These are phyloP conservation scores for Coccyzus lansbergi DNA, from an alignment of 2,797 vertebrate genomes.

Conservation along the genomic window DNA sequence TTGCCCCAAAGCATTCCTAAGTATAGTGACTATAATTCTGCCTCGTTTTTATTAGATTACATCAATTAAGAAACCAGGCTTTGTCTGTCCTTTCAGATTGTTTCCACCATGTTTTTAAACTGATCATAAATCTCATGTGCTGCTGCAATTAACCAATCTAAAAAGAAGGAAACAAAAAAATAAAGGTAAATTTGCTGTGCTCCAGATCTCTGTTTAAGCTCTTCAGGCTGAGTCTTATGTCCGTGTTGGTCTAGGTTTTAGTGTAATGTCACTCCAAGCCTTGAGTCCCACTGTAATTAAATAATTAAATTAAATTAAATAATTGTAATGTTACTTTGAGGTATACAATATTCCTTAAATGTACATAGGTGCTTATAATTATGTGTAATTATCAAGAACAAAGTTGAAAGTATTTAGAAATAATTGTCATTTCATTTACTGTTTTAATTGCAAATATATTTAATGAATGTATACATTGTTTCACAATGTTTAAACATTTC, in stretches of 20 bases:
- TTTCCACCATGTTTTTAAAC: constrained; percentile 35
- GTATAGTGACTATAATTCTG: constrained; percentile 40
- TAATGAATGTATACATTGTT: background rate
- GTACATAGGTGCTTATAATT: background rate
- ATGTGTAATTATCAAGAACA: background rate
- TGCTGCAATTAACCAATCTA: constrained; percentile 23
- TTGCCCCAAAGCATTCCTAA: constrained; percentile 35
- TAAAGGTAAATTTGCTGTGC: background rate
- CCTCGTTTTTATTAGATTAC: constrained; percentile 57
- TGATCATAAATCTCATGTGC: constrained; percentile 23
- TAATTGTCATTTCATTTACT: constrained; percentile 18
- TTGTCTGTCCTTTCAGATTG: constrained; percentile 34
- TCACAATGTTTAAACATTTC: background rate
- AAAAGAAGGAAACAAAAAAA: background rate
- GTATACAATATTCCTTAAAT: background rate
- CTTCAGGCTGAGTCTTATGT: background rate
- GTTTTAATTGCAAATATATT: background rate
- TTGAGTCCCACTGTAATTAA: background rate
- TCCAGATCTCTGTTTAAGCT: background rate
- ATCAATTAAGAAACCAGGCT: constrained; percentile 54
- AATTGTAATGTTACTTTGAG: background rate
- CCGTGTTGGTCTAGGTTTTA: background rate
- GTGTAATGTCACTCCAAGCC: background rate
- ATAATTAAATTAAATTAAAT: constrained; percentile 18
- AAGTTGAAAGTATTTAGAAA: background rate